Conservation (phyloP, 2,113 vertebrate species). For the Gymnarchus niloticus region DNA sequence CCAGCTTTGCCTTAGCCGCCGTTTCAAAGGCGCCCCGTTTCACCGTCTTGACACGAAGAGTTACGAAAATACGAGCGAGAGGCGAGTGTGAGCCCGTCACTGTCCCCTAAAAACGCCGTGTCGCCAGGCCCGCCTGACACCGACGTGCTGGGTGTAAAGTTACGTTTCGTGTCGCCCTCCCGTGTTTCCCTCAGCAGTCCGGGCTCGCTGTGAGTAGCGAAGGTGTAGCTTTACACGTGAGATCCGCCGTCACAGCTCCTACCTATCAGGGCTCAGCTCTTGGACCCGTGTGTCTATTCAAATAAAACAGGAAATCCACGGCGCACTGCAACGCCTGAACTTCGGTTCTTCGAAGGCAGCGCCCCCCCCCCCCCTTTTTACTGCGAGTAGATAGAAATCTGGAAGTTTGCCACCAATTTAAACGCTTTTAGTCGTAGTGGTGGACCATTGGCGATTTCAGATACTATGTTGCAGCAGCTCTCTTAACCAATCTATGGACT, state of each 20-base stretch:
- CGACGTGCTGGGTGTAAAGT: not conserved
- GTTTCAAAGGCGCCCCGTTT: not conserved
- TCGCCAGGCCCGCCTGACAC: not conserved
- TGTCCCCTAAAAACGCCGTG: not conserved
- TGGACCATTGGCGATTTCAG: too few relatives aligned
- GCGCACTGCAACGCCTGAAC: conserved; percentile 6
- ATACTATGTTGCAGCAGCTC: too few relatives aligned
- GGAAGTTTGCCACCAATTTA: too few relatives aligned
- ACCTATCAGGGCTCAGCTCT: conserved; percentile 29
- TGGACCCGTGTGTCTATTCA: conserved; percentile 30
- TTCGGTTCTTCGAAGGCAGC: too few relatives aligned
- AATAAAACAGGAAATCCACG: conserved; percentile 44
- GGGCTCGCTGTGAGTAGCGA: not conserved
- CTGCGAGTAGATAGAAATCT: too few relatives aligned
- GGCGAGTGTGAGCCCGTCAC: too few relatives aligned
- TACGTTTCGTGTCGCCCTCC: not conserved
- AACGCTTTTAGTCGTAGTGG: too few relatives aligned
- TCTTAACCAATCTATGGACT: not conserved
- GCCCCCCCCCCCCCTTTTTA: too few relatives aligned
- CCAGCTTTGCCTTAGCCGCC: not conserved
- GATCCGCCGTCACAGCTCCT: not conserved
- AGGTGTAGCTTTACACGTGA: not conserved
- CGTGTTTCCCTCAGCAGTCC: not conserved
- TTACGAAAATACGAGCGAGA: too few relatives aligned
- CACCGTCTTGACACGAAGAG: not conserved